Evolutionary conservation across 2,888 invertebrate species (phyloP).

Genomic region (Bursaphelenchus okinawaensis): DNA sequence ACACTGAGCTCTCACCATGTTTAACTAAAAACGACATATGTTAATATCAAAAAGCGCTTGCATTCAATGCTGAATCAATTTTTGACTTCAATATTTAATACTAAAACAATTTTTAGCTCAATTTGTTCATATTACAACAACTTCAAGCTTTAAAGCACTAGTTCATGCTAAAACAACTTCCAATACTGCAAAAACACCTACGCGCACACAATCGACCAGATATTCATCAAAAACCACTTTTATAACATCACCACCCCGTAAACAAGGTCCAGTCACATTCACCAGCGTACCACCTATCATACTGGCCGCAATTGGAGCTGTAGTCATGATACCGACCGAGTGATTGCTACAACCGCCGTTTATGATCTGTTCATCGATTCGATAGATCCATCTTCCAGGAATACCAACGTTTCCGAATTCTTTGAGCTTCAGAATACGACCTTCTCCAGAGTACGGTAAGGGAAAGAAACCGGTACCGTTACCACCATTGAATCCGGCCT

Average conservation of each 20-base stretch:
- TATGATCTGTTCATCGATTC: slow-evolving; percentile 38
- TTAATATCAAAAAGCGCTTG: not conserved
- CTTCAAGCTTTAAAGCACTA: too few relatives aligned
- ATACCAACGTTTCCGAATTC: slow-evolving; percentile 55
- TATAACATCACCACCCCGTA: slow-evolving; percentile 71
- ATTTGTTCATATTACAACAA: too few relatives aligned
- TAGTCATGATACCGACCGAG: slow-evolving; percentile 43
- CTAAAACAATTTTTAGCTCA: too few relatives aligned
- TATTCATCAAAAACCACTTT: slow-evolving; percentile 57
- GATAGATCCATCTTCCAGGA: slow-evolving; percentile 59
- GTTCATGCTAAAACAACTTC: too few relatives aligned
- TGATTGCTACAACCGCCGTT: slow-evolving; percentile 46
- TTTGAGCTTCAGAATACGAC: slow-evolving; percentile 65
- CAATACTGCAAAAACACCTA: slow-evolving; percentile 6
- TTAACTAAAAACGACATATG: slow-evolving; percentile 19
- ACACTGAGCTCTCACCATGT: slow-evolving; percentile 45
- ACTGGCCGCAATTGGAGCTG: slow-evolving; percentile 86
- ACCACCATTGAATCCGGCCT: slow-evolving; percentile 83
- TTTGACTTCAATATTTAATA: too few relatives aligned
- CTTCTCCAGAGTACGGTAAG: slow-evolving; percentile 58
- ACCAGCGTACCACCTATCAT: slow-evolving; percentile 92
- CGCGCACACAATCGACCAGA: slow-evolving; percentile 30
- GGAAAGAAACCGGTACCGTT: slow-evolving; percentile 69
- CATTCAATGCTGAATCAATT: too few relatives aligned
- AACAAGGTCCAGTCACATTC: slow-evolving; percentile 92